phyloP scores from a whole-genome alignment of 2,113 vertebrate genomes.

The Centrocercus urophasianus region DNA sequence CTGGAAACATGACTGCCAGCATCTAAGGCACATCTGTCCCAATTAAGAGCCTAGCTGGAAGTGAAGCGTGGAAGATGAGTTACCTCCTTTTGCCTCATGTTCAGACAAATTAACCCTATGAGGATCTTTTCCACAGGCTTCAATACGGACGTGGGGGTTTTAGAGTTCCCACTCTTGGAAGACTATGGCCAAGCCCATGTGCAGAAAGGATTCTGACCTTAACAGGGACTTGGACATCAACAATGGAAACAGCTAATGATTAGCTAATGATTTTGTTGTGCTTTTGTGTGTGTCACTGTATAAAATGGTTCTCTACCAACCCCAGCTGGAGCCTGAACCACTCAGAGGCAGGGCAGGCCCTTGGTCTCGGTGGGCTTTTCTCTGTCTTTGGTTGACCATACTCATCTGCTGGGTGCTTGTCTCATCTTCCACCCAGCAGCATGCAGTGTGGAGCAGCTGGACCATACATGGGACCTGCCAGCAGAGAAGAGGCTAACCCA shows the following conservation, averaged over 20 bases:
- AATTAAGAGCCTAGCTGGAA: not conserved
- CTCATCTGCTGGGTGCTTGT: not conserved
- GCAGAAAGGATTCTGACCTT: not conserved
- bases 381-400: not conserved
- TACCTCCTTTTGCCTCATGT: not conserved
- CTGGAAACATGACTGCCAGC: not conserved
- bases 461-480: not conserved
- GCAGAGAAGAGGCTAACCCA: not conserved
- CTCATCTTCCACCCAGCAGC: not conserved
- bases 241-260: not conserved
- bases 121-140: not conserved
- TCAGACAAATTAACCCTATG: not conserved
- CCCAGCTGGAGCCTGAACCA: not conserved
- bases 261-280: not conserved
- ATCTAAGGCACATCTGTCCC: not conserved
- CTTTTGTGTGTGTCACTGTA: constrained; percentile 36
- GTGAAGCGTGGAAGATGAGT: not conserved
- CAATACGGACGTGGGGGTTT: not conserved
- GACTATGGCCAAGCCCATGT: not conserved
- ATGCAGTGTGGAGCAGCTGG: fast-evolving
- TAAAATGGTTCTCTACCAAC: not conserved
- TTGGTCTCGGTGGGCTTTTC: not conserved
- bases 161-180: not conserved
- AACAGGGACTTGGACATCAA: not conserved
- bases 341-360: not conserved